Percentiles rank a stretch among this genome's conserved stretches.
Evolutionary conservation across 2,113 vertebrate species (phyloP).

Genomic region (Dendrocopos noguchii): DNA sequence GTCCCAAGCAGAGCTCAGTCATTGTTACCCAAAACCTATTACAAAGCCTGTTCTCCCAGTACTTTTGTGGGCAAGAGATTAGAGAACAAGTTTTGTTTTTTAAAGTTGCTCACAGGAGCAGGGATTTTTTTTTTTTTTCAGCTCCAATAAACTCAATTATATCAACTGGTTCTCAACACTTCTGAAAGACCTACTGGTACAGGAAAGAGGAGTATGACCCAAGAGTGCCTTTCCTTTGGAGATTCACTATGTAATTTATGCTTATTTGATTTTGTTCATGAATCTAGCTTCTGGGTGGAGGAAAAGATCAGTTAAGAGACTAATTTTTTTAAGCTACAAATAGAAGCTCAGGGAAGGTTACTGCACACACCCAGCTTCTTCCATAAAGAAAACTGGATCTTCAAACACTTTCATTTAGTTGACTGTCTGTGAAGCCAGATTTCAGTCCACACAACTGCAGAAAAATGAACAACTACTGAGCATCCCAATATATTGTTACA

Average conservation of each 20-base stretch:
- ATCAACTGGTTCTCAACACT: conserved; percentile 29
- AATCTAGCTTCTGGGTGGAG: neutral
- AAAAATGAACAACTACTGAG: neutral
- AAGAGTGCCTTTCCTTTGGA: neutral
- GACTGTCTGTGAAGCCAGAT: accelerated
- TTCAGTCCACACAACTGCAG: neutral
- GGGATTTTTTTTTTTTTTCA: neutral
- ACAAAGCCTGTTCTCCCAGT: conserved; percentile 38
- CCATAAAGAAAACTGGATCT: neutral
- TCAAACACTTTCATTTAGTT: neutral
- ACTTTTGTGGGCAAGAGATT: conserved; percentile 20
- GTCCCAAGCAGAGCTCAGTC: neutral
- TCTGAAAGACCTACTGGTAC: conserved; percentile 23
- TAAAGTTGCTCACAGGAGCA: neutral
- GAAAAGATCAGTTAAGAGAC: neutral
- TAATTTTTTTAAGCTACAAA: neutral
- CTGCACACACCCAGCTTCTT: accelerated
- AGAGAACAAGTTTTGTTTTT: conserved; percentile 14
- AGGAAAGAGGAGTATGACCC: neutral
- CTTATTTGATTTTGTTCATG: neutral
- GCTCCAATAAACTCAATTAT: conserved; percentile 50
- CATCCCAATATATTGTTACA: neutral
- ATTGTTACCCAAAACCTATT: neutral
- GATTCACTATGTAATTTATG: neutral
- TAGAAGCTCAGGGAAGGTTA: neutral